Percentiles rank a stretch among this genome's conserved stretches.
phyloP scores from a whole-genome alignment of 30 jellyfish, hydroid and myxozoan species.

The Turritopsis rubra region DNA sequence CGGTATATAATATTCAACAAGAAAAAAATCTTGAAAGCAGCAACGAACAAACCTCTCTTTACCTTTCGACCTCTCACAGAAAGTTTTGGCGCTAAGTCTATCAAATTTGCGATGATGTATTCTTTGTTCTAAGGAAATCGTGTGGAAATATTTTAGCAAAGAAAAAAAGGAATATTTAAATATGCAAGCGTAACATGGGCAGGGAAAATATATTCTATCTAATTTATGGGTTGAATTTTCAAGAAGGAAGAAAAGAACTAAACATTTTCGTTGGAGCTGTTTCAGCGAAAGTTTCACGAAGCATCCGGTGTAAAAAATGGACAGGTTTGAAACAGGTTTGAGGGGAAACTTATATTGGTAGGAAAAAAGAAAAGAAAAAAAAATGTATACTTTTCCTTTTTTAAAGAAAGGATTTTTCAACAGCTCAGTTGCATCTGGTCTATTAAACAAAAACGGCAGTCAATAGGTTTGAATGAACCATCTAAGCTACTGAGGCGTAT shows the following conservation, averaged over 20 bases:
- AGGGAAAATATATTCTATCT: too few species aligned
- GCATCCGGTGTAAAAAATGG: too few species aligned
- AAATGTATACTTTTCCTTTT: constrained; percentile 44
- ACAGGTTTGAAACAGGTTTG: neutral
- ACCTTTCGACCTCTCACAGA: constrained; percentile 65
- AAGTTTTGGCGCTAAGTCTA: constrained; percentile 75
- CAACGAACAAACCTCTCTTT: neutral
- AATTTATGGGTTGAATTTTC: too few species aligned
- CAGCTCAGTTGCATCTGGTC: constrained; percentile 92
- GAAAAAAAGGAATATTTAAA: neutral
- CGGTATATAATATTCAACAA: too few species aligned
- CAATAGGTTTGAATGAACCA: too few species aligned
- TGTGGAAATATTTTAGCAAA: too few species aligned
- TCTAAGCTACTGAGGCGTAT: neutral
- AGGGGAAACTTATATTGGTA: neutral
- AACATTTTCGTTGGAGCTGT: too few species aligned
- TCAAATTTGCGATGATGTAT: constrained; percentile 50
- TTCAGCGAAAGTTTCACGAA: too few species aligned
- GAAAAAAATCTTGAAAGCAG: too few species aligned
- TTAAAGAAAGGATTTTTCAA: constrained; percentile 76
- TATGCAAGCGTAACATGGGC: too few species aligned
- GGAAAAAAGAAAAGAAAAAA: neutral
- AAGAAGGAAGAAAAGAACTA: too few species aligned
- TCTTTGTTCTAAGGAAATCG: constrained; percentile 48
- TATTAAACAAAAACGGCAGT: neutral